A percentile compares a stretch with the other conserved stretches of the same genome.
These are phyloP conservation scores for Felis chaus DNA, from an alignment of 2,113 vertebrate genomes.

Conservation along the genomic window DNA sequence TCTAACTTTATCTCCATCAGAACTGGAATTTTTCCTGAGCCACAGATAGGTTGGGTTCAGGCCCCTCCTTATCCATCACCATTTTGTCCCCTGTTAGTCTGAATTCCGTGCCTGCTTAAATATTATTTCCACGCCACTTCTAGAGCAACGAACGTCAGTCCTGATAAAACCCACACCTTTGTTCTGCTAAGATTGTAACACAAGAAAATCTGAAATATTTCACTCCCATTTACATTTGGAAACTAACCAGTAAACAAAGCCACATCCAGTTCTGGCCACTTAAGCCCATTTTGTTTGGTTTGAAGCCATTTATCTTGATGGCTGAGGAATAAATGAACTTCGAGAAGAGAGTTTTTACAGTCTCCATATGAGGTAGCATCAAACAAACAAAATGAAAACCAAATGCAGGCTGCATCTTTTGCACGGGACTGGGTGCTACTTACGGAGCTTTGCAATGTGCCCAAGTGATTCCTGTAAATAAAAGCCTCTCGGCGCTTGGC, in stretches of 20 bases:
- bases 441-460: slow-evolving; percentile 34
- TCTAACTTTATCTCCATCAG: slow-evolving; percentile 75
- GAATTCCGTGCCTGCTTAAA: neutral
- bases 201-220: slow-evolving; percentile 23
- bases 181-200: neutral
- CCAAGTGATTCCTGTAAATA: slow-evolving; percentile 47
- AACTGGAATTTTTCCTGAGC: slow-evolving; percentile 73
- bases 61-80: neutral
- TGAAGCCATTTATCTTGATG: slow-evolving; percentile 49
- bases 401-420: slow-evolving; percentile 10
- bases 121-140: neutral
- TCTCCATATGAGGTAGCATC: slow-evolving; percentile 38
- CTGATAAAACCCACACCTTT: neutral
- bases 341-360: slow-evolving; percentile 61
- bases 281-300: neutral
- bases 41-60: slow-evolving; percentile 54
- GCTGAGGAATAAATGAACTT: slow-evolving; percentile 42
- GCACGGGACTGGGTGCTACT: neutral
- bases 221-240: neutral
- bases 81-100: neutral
- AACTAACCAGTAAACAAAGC: neutral
- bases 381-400: slow-evolving; percentile 69
- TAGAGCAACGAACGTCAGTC: neutral
- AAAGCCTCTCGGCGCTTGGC: neutral
- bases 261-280: neutral